Evolutionary conservation across 2,113 vertebrate genomes (phyloP).

Genomic region (Scortum barcoo): DNA sequence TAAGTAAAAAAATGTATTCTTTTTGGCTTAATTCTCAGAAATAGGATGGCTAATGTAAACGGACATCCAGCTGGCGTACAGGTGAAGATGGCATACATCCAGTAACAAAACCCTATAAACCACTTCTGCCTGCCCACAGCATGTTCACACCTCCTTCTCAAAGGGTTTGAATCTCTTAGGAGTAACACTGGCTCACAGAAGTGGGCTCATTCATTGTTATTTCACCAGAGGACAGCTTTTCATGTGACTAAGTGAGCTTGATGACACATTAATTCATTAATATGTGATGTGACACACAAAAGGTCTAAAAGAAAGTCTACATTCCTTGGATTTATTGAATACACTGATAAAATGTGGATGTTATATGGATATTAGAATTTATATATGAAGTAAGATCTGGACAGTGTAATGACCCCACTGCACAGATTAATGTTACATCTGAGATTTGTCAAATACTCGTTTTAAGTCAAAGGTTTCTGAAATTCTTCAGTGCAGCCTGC

Average conservation of each 20-base stretch:
- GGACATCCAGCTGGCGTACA: slow-evolving; percentile 56
- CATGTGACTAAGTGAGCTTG: not conserved
- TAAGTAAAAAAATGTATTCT: too few species aligned
- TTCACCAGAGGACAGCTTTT: not conserved
- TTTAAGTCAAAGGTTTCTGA: slow-evolving; percentile 19
- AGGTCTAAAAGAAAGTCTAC: not conserved
- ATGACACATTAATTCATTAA: not conserved
- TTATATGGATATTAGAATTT: slow-evolving; percentile 9
- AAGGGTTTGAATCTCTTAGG: slow-evolving; percentile 7
- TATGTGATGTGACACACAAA: not conserved
- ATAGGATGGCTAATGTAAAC: not conserved
- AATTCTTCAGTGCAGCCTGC: slow-evolving; percentile 37
- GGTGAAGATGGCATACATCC: slow-evolving; percentile 58
- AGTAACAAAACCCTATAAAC: slow-evolving; percentile 58
- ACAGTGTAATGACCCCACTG: slow-evolving; percentile 6
- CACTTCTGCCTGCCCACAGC: slow-evolving; percentile 35
- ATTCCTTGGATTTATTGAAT: slow-evolving; percentile 9
- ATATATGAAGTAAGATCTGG: slow-evolving; percentile 3
- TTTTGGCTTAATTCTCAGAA: not conserved
- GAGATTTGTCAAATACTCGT: slow-evolving; percentile 23
- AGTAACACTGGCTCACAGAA: not conserved
- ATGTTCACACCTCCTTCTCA: slow-evolving; percentile 65
- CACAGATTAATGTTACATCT: not conserved
- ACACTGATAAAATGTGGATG: not conserved
- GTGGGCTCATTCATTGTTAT: slow-evolving; percentile 1